Conservation (phyloP, 2,113 vertebrate species). For the Himantopus leucocephalus region DNA sequence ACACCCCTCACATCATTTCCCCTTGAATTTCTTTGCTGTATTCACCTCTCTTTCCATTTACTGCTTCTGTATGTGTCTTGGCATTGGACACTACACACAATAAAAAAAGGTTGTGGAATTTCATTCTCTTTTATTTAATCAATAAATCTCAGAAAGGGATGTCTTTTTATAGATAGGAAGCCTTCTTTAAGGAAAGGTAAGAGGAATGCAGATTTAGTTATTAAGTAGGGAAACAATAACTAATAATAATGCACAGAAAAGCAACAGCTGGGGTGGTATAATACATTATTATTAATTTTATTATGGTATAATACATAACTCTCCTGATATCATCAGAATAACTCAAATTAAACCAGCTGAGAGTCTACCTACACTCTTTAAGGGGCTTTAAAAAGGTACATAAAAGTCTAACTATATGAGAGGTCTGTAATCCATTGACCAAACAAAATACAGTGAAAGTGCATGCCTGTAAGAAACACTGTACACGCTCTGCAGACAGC, state of each 20-base stretch:
- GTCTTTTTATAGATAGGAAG: not conserved
- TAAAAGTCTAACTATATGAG: not conserved
- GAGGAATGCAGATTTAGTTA: not conserved
- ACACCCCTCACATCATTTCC: rapidly evolving
- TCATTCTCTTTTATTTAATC: not conserved
- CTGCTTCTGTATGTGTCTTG: not conserved
- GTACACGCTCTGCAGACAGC: not conserved
- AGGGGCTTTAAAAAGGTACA: not conserved
- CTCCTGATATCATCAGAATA: not conserved
- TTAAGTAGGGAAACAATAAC: not conserved
- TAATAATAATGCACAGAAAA: not conserved
- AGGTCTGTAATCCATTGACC: slow-evolving; percentile 27
- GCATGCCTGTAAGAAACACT: not conserved
- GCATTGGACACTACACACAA: not conserved
- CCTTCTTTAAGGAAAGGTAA: not conserved
- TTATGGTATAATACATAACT: not conserved
- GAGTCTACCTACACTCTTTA: not conserved
- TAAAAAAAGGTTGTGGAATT: not conserved
- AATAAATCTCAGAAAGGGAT: not conserved
- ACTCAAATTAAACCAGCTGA: not conserved
- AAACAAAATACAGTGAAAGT: slow-evolving; percentile 38
- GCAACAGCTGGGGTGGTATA: not conserved
- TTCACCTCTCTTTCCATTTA: not conserved
- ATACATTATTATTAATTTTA: not conserved
- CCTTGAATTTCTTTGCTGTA: not conserved